Percentiles rank a stretch among this genome's conserved stretches.
Evolutionary conservation across 2,797 vertebrate species (phyloP).

Genomic region (Sebastes oblongus): DNA sequence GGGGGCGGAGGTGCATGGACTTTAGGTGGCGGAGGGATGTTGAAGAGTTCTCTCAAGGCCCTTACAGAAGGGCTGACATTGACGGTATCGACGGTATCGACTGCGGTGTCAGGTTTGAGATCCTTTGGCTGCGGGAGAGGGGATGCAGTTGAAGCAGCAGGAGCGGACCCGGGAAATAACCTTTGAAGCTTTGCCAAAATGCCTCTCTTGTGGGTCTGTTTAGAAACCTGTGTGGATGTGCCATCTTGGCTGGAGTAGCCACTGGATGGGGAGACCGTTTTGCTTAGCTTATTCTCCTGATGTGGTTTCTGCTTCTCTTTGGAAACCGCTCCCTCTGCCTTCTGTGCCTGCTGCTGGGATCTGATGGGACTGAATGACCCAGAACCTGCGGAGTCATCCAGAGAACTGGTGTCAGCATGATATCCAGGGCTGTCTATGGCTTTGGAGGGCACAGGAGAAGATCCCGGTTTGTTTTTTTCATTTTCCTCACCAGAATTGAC

Average conservation of each 20-base stretch:
- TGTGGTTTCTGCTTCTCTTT: conserved; percentile 44
- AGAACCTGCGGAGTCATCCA: conserved; percentile 69
- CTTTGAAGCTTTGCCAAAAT: conserved; percentile 83
- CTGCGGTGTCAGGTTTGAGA: conserved; percentile 4
- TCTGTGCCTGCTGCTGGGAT: conserved; percentile 7
- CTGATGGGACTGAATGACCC: conserved; percentile 41
- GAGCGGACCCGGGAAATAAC: conserved; percentile 76
- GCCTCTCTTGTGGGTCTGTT: conserved; percentile 72
- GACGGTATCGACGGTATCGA: background rate
- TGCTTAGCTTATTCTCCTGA: conserved; percentile 69
- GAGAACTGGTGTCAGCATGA: conserved; percentile 74
- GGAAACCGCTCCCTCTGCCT: background rate
- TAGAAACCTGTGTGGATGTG: conserved; percentile 76
- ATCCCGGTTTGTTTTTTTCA: conserved; percentile 42
- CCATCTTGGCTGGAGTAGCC: conserved; percentile 91
- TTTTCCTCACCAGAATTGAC: conserved; percentile 47
- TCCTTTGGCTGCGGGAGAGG: conserved; percentile 49
- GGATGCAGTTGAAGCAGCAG: conserved; percentile 66
- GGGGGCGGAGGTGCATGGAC: conserved; percentile 90
- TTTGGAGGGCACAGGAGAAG: conserved; percentile 14
- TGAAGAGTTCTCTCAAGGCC: conserved; percentile 79
- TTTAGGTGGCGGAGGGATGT: conserved; percentile 91
- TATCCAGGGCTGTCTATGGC: conserved; percentile 73
- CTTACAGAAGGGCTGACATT: conserved; percentile 62
- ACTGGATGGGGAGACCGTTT: conserved; percentile 88